These are phyloP conservation scores for Bursaphelenchus okinawaensis DNA, from an alignment of 2,888 invertebrate genomes.

Conservation along the genomic window DNA sequence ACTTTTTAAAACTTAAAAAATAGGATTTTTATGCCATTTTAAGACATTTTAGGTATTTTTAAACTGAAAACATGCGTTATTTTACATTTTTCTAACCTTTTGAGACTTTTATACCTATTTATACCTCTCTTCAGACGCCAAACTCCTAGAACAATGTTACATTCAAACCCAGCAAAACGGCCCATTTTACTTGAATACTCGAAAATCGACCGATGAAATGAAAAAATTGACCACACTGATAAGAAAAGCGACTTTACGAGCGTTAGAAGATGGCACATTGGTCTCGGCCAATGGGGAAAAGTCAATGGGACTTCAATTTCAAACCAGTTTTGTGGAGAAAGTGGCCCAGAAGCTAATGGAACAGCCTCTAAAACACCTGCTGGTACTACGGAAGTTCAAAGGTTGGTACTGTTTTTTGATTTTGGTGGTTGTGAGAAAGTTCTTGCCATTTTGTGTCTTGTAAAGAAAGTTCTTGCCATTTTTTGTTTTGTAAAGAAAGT, in stretches of 20 bases:
- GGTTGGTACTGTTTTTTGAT: constrained; percentile 19
- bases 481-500: too few species aligned
- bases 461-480: too few species aligned
- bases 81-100: too few species aligned
- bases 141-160: constrained; percentile 59
- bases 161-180: constrained; percentile 57
- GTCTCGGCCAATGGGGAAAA: constrained; percentile 10
- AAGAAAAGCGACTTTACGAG: constrained; percentile 18
- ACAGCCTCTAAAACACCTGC: constrained; percentile 16
- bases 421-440: too few species aligned
- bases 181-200: constrained; percentile 33
- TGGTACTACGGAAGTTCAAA: constrained; percentile 25
- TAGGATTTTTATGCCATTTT: too few species aligned
- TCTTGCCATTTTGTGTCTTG: too few species aligned
- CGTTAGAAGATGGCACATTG: constrained; percentile 24
- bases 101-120: neutral
- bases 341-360: constrained; percentile 19
- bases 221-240: constrained; percentile 19
- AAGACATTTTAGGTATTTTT: too few species aligned
- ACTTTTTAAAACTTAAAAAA: too few species aligned
- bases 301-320: constrained; percentile 19
- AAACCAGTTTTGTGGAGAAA: constrained; percentile 35
- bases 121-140: constrained; percentile 53
- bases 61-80: too few species aligned
- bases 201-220: neutral